Evolutionary conservation across 2,797 vertebrate species (phyloP).

Genomic region (Argentina silus): DNA sequence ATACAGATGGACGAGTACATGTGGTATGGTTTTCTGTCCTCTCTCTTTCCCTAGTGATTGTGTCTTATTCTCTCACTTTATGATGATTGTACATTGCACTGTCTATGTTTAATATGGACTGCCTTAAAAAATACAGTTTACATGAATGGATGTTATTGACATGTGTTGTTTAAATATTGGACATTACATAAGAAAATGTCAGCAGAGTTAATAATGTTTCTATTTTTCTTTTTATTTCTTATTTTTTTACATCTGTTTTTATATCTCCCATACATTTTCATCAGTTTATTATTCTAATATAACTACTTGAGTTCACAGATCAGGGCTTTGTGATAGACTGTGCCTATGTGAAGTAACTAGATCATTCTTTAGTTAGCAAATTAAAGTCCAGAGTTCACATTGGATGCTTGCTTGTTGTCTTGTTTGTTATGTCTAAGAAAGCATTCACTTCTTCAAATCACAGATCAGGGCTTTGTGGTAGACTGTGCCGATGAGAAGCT

Average conservation of each 20-base stretch:
- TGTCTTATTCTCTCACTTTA: not conserved
- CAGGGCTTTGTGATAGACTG: too few relatives aligned
- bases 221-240: too few relatives aligned
- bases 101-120: not conserved
- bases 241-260: too few relatives aligned
- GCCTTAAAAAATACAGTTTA: not conserved
- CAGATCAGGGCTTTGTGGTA: conserved; percentile 90
- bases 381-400: not conserved
- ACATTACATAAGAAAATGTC: too few relatives aligned
- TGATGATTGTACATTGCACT: not conserved
- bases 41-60: not conserved
- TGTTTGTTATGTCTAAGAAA: not conserved
- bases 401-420: too few relatives aligned
- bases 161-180: not conserved
- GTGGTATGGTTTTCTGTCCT: too few relatives aligned
- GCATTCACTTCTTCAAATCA: conserved; percentile 68
- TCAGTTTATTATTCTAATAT: too few relatives aligned
- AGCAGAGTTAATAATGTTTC: too few relatives aligned
- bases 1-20: too few relatives aligned
- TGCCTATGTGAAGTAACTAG: not conserved
- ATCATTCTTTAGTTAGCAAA: not conserved
- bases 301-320: too few relatives aligned
- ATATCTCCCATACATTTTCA: too few relatives aligned
- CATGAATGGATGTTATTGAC: not conserved
- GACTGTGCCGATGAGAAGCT: conserved; percentile 88